These are phyloP conservation scores for Myanophis thanlyinensis DNA, from an alignment of 2,113 vertebrate genomes.

Conservation along the genomic window DNA sequence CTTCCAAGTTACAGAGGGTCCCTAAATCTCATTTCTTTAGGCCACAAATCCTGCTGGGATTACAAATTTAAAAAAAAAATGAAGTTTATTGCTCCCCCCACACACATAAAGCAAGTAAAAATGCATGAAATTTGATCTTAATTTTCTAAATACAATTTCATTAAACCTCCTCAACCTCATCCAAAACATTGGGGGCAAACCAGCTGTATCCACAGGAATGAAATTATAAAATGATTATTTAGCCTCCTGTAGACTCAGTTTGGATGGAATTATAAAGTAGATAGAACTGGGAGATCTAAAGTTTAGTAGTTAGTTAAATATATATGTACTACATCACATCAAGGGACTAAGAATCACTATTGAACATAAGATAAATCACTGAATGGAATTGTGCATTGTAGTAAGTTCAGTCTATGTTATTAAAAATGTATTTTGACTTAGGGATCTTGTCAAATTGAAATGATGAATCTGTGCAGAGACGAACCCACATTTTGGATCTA, in stretches of 20 bases:
- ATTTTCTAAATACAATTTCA: neutral
- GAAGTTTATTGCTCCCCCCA: neutral
- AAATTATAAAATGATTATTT: neutral
- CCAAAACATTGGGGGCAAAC: neutral
- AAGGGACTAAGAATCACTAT: neutral
- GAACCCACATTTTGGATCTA: neutral
- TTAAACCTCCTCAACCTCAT: neutral
- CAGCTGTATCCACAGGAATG: neutral
- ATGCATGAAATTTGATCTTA: neutral
- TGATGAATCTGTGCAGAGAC: neutral
- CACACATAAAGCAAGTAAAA: neutral
- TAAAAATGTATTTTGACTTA: neutral
- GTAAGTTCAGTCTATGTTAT: neutral
- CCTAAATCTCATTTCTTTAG: neutral
- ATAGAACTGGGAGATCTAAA: neutral
- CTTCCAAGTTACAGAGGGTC: neutral
- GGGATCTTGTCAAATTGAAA: neutral
- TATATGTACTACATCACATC: neutral
- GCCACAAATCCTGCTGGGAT: neutral
- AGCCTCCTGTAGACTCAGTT: neutral
- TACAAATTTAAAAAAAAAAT: neutral
- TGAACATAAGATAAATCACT: neutral
- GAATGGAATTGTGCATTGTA: neutral
- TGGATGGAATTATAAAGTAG: neutral
- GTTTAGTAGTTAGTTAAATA: neutral